Conservation (phyloP, 2,113 vertebrate genomes). For the Myotis yumanensis region DNA sequence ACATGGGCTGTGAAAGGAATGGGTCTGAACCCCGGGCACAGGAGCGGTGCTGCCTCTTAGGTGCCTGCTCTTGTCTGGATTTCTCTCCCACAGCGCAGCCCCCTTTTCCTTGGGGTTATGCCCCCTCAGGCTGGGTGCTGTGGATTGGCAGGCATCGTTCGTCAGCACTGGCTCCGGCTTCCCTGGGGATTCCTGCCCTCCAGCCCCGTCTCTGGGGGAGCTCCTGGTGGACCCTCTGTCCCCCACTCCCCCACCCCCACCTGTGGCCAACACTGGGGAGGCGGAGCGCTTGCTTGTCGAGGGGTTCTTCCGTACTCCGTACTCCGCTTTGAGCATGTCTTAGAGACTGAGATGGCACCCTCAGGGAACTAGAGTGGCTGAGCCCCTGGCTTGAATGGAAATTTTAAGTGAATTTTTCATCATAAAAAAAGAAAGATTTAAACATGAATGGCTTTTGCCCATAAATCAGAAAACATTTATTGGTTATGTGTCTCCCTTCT, state of each 20-base stretch:
- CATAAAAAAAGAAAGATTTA: background rate
- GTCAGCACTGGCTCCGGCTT: background rate
- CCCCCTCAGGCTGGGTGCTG: background rate
- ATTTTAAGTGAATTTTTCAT: background rate
- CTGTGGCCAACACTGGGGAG: background rate
- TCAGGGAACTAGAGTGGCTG: background rate
- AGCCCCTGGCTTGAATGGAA: background rate
- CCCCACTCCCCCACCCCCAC: background rate
- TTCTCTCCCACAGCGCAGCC: background rate
- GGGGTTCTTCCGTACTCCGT: background rate
- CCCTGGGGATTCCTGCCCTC: background rate
- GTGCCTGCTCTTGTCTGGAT: background rate
- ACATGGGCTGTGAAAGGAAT: background rate
- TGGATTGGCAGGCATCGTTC: background rate
- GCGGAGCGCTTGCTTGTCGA: background rate
- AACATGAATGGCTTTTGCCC: background rate
- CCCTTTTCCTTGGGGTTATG: background rate
- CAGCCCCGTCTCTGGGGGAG: background rate
- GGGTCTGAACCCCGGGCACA: background rate
- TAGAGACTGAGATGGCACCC: background rate
- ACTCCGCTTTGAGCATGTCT: background rate
- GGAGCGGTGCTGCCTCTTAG: background rate
- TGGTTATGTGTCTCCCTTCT: background rate
- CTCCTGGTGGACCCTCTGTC: background rate
- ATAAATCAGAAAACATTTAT: slow-evolving; percentile 18